Conservation (phyloP, 2,113 vertebrate species). For the Phrynocephalus versicolor region DNA sequence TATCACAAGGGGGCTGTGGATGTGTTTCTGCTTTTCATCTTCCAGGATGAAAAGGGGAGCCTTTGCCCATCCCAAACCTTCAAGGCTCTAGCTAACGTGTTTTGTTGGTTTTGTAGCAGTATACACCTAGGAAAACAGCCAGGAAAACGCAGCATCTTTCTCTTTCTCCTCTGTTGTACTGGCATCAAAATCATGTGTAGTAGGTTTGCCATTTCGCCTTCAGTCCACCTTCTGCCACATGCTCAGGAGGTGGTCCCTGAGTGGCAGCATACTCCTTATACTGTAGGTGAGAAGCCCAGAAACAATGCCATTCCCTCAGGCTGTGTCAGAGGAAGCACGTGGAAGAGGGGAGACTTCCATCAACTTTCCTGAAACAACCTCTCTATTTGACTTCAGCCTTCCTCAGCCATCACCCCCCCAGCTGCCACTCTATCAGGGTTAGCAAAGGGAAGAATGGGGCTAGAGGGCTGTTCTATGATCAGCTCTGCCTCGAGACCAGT, state of each 20-base stretch:
- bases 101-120: neutral
- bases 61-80: accelerated
- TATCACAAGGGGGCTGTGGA: no score
- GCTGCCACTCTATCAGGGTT: neutral
- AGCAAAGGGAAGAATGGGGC: neutral
- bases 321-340: no score
- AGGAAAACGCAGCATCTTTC: neutral
- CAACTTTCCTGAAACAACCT: no score
- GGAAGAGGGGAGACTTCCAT: no score
- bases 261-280: neutral
- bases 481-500: neutral
- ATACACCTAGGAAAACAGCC: neutral
- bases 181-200: neutral
- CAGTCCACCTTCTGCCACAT: neutral
- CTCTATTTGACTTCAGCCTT: no score
- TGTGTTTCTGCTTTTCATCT: neutral
- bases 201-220: neutral
- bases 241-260: neutral
- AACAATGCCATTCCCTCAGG: neutral
- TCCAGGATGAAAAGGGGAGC: neutral
- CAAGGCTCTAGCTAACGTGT: neutral
- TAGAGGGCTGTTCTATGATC: neutral
- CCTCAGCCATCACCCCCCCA: neutral
- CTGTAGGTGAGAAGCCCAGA: neutral
- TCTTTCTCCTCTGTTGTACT: neutral